A percentile compares a stretch with the other conserved stretches of the same genome.
Evolutionary conservation across 2,797 vertebrate genomes (phyloP).

Genomic region (Dendrocincla tyrannina): DNA sequence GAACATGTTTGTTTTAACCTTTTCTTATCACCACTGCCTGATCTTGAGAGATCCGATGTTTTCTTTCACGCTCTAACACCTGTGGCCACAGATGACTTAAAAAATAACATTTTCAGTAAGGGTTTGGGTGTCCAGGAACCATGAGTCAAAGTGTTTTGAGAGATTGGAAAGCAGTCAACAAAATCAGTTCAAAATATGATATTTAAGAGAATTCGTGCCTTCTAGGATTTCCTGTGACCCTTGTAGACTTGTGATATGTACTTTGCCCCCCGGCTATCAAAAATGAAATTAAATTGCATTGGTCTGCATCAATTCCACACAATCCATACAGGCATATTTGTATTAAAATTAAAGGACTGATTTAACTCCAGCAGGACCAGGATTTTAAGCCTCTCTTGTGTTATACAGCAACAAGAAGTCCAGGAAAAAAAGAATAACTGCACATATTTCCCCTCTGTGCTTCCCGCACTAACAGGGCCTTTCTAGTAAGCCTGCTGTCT

Average conservation of each 20-base stretch:
- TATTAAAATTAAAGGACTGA: background rate
- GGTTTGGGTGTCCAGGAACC: background rate
- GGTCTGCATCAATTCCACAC: background rate
- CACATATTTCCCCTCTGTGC: accelerated
- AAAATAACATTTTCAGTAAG: background rate
- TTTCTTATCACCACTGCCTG: background rate
- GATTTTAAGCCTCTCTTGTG: background rate
- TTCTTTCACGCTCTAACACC: constrained; percentile 1
- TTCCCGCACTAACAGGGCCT: background rate
- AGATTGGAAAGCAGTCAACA: background rate
- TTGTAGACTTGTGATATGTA: background rate
- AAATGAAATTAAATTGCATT: background rate
- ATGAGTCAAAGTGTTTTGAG: background rate
- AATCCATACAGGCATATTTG: background rate
- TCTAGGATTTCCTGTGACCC: background rate
- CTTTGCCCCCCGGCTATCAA: background rate
- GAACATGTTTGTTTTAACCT: constrained; percentile 2
- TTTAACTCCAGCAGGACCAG: background rate
- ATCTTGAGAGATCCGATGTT: constrained; percentile 5
- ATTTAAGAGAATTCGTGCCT: background rate
- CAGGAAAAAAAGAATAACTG: background rate
- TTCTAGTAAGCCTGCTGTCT: background rate
- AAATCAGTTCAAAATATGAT: background rate
- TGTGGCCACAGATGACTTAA: background rate
- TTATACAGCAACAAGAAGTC: background rate